A percentile compares a stretch with the other conserved stretches of the same genome.
phyloP scores from a whole-genome alignment of 2,113 vertebrate species.

The Rhizomys pruinosus region DNA sequence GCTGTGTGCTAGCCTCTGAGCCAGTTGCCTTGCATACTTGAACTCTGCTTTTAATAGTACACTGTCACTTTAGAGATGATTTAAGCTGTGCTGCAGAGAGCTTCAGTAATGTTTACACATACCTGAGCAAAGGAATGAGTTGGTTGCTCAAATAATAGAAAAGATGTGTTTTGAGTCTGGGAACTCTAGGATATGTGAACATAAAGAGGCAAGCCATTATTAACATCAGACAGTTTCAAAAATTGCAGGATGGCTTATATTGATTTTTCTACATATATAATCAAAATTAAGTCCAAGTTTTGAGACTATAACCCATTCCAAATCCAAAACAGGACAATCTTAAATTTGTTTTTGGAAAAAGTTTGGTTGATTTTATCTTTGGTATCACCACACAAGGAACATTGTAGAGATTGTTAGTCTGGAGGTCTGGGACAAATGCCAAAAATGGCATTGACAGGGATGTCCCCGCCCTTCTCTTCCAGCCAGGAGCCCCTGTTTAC shows the following conservation, averaged over 20 bases:
- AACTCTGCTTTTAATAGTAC: not conserved
- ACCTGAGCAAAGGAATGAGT: not conserved
- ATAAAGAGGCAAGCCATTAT: not conserved
- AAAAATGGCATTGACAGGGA: no score
- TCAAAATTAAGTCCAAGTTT: not conserved
- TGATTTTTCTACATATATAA: not conserved
- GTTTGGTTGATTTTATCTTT: not conserved
- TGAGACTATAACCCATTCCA: not conserved
- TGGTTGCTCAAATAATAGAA: not conserved
- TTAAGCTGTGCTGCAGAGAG: not conserved
- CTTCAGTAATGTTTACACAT: not conserved
- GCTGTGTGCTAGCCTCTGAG: not conserved
- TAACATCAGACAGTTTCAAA: not conserved
- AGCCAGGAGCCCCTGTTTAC: no score
- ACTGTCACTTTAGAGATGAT: not conserved
- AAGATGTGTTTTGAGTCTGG: not conserved
- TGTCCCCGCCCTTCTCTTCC: no score
- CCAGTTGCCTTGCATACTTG: not conserved
- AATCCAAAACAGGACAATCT: not conserved
- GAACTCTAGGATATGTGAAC: not conserved
- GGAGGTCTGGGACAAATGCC: no score
- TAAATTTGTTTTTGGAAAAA: not conserved
- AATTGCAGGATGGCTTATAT: not conserved
- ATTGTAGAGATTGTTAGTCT: not conserved
- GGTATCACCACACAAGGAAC: not conserved